A percentile compares a stretch with the other conserved stretches of the same genome.
Conservation (phyloP, 2,113 vertebrate species). For the Mastomys coucha region DNA sequence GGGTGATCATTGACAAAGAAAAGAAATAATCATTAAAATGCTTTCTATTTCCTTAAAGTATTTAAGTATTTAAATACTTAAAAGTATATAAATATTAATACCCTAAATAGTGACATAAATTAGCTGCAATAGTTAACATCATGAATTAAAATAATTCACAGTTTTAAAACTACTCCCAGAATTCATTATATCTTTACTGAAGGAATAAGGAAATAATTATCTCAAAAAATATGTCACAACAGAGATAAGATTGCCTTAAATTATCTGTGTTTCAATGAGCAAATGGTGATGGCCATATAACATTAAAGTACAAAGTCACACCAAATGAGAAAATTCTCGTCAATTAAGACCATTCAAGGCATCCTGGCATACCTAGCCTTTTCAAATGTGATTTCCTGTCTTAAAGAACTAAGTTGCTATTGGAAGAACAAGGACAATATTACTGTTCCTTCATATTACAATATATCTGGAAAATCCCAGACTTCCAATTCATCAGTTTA, state of each 20-base stretch:
- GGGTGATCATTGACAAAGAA: constrained; percentile 3
- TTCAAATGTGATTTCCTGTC: neutral
- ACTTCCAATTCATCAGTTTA: neutral
- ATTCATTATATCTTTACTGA: constrained; percentile 25
- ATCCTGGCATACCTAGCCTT: neutral
- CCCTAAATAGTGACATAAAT: neutral
- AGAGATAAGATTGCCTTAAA: constrained; percentile 10
- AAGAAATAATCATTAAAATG: neutral
- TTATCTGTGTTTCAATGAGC: neutral
- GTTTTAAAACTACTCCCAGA: neutral
- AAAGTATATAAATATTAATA: neutral
- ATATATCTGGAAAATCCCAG: neutral
- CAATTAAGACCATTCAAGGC: neutral
- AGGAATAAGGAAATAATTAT: constrained; percentile 11
- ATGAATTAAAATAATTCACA: constrained; percentile 39
- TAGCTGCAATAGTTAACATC: constrained; percentile 1
- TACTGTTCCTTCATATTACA: neutral
- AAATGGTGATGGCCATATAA: neutral
- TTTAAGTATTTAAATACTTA: too few relatives aligned
- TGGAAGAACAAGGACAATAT: neutral
- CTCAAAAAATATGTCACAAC: neutral
- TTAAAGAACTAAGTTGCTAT: neutral
- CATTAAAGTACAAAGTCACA: constrained; percentile 23
- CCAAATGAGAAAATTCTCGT: constrained; percentile 23
- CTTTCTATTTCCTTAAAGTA: neutral